These are phyloP conservation scores for Austrofundulus limnaeus DNA, from an alignment of 2,113 vertebrate genomes.

Conservation along the genomic window DNA sequence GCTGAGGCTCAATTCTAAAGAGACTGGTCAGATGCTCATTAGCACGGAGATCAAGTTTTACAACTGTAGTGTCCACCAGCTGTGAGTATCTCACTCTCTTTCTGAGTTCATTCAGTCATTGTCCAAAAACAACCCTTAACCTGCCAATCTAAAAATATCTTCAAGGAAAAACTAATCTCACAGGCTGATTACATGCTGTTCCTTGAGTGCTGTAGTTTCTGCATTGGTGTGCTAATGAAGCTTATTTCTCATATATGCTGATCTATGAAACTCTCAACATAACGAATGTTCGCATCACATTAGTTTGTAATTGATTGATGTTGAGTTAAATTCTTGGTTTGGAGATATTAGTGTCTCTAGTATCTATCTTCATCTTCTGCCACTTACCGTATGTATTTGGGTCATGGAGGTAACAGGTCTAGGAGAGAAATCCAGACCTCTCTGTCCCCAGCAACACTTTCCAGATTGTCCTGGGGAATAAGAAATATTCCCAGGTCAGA, in stretches of 20 bases:
- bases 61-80: conserved; percentile 98
- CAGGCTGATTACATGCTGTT: conserved; percentile 53
- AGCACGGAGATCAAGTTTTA: conserved; percentile 99
- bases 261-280: conserved; percentile 19
- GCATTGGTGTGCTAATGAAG: conserved; percentile 45
- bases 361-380: no score
- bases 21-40: conserved; percentile 93
- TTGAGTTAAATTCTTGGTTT: conserved; percentile 41
- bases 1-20: conserved; percentile 90
- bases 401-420: no score
- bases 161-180: conserved; percentile 55
- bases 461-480: no score
- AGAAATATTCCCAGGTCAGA: no score
- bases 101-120: conserved; percentile 8
- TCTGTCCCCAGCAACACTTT: no score
- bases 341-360: conserved; percentile 37
- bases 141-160: conserved; percentile 53
- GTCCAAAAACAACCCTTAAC: conserved; percentile 32
- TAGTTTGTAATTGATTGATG: conserved; percentile 52
- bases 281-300: conserved; percentile 41
- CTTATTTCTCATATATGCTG: conserved; percentile 28
- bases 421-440: no score
- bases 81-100: conserved; percentile 81
- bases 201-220: conserved; percentile 38
- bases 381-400: no score